Percentiles rank a stretch among this genome's conserved stretches.
Conservation (phyloP, 2,888 invertebrate genomes). For the Brachyopa scutellaris region DNA sequence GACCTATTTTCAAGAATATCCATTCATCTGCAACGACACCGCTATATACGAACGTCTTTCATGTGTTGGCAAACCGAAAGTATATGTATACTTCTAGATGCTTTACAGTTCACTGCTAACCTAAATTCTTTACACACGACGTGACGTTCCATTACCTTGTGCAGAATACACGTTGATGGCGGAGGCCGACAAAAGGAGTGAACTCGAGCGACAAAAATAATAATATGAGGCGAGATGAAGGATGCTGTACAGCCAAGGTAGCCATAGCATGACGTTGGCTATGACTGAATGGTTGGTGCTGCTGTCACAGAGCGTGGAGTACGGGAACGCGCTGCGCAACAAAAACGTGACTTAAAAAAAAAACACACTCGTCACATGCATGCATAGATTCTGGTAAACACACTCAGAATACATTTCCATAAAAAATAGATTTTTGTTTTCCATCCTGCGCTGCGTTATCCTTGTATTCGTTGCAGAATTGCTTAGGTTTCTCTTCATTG, state of each 20-base stretch:
- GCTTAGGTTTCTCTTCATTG: conserved; percentile 23
- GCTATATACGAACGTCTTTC: not conserved
- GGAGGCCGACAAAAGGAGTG: conserved; percentile 14
- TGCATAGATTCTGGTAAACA: conserved; percentile 53
- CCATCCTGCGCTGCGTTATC: conserved; percentile 24
- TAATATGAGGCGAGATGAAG: conserved; percentile 57
- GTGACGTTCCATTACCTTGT: conserved; percentile 43
- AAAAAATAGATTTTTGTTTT: conserved; percentile 45
- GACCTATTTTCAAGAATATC: not conserved
- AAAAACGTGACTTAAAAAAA: conserved; percentile 48
- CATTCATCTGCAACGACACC: not conserved
- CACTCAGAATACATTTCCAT: conserved; percentile 64
- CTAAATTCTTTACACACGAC: conserved; percentile 56
- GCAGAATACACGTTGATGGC: not conserved
- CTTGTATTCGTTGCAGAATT: conserved; percentile 48
- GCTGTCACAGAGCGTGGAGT: not conserved
- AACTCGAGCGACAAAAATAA: conserved; percentile 64
- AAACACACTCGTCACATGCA: conserved; percentile 43
- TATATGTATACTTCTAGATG: conserved; percentile 4
- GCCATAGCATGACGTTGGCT: conserved; percentile 5
- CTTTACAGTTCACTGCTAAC: conserved; percentile 64
- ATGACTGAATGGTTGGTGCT: conserved; percentile 31
- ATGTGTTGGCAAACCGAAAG: conserved; percentile 3
- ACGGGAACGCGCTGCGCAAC: conserved; percentile 7
- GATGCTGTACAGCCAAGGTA: conserved; percentile 22